Evolutionary conservation across 2,113 vertebrate species (phyloP), one percentile per base, ranked within the genome.

Genomic region (Nothobranchius furzeri): DNA sequence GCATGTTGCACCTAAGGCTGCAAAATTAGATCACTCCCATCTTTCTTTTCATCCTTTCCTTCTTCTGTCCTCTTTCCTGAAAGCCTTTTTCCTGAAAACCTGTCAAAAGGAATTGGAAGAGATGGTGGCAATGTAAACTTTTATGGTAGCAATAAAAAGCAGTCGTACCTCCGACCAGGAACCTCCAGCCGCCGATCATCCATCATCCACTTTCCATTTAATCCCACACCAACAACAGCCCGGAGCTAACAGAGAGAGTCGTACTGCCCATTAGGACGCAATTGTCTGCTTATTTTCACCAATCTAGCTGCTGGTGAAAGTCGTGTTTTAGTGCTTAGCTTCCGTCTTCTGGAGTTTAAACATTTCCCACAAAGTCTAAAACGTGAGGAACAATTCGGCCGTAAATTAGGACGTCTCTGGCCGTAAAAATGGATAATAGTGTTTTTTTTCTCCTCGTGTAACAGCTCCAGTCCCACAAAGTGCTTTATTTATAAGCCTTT

Each of bases 1-100:
- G 90, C 63, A 85, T 88, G 82, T 89, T 79, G 84, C 74, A 84
- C 90, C 94, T 83, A 91, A 91, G 94, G 93, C 93, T 88, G 93
- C 88, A 82, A 84, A 79, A 93, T 86, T 68, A 70, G 66, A 36
- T 47, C 42, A 25, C 60, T 12, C 36, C 48, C 25, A 30, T 30
- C 30, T 30, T 30, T 30, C 30, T 30, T 58, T 17, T 17, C 46
- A 15, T 43, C 46, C 25, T 59, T 20, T 20, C 43, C 15, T 42
- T 63, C 73, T 11, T 61, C 46, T 36, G 47, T 45, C 25, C 17
- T 42, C 55, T 20, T 56, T 72, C 71, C 17, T 59, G 50, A 65
- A 63, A 59, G 63, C 76, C 73, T 85, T 64, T 70, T 56, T 40
- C 37, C 55, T 73, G n/a, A 71, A 75, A 81, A 60, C 72, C 82